Conservation (phyloP, 2,113 vertebrate genomes). For the Oryzias curvinotus region DNA sequence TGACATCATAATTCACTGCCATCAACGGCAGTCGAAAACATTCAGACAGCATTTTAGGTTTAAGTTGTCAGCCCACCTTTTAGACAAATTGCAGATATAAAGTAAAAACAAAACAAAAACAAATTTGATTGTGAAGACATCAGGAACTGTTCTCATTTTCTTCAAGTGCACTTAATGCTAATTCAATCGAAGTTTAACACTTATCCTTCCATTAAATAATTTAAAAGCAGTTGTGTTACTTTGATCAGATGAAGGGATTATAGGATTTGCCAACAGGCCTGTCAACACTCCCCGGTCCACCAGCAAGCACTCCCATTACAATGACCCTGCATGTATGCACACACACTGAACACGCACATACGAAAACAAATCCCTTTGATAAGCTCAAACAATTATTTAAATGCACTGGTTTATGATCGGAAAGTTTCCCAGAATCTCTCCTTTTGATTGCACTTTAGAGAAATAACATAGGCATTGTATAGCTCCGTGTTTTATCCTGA, state of each 20-base stretch:
- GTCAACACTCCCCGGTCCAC: conserved; percentile 45
- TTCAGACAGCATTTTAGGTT: too few species aligned
- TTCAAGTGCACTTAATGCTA: background rate
- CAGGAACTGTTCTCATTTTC: background rate
- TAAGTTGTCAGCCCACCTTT: background rate
- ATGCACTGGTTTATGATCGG: conserved; percentile 66
- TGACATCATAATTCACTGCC: too few species aligned
- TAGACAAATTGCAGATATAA: background rate
- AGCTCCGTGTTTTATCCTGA: conserved; percentile 61
- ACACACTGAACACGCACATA: conserved; percentile 34
- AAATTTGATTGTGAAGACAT: background rate
- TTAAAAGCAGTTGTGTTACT: conserved; percentile 76
- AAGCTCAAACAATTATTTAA: conserved; percentile 80
- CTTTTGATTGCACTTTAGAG: conserved; percentile 66
- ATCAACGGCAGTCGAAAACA: too few species aligned
- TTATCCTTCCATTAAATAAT: conserved; percentile 69
- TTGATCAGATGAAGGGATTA: conserved; percentile 80
- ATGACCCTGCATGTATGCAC: conserved; percentile 30
- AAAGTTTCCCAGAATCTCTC: conserved; percentile 51
- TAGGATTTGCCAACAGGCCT: conserved; percentile 67
- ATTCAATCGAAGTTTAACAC: conserved; percentile 52
- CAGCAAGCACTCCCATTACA: conserved; percentile 34
- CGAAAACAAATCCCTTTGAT: conserved; percentile 70
- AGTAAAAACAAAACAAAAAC: background rate
- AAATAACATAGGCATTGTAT: conserved; percentile 67